Evolutionary conservation across 2,797 vertebrate species (phyloP).

Genomic region (Spinus olivaceus): DNA sequence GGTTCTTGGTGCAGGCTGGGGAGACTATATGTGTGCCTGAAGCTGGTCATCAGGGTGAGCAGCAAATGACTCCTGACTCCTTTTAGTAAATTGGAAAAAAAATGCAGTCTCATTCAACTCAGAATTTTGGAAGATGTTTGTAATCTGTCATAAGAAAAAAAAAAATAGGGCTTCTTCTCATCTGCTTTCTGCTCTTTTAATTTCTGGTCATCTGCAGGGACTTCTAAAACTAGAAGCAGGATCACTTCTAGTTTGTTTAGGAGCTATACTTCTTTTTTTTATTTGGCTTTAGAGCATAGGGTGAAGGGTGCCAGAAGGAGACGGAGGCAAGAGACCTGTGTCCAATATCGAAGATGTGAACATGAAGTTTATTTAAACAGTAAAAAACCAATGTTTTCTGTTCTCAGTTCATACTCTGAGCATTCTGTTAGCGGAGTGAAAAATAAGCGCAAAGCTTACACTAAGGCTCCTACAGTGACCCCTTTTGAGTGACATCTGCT

Average conservation of each 20-base stretch:
- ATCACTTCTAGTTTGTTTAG: not conserved
- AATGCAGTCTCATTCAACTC: not conserved
- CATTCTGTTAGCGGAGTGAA: not conserved
- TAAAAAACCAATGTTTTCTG: not conserved
- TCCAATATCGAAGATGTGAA: not conserved
- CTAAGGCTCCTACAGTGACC: not conserved
- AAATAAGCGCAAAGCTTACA: not conserved
- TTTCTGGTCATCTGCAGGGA: not conserved
- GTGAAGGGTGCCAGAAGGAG: not conserved
- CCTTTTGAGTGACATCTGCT: not conserved
- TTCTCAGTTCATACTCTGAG: not conserved
- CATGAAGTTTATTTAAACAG: not conserved
- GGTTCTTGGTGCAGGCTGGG: not conserved
- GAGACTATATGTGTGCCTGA: not conserved
- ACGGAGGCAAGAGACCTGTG: not conserved
- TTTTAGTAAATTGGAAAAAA: not conserved
- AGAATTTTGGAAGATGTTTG: not conserved
- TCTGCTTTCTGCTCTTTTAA: not conserved
- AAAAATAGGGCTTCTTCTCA: not conserved
- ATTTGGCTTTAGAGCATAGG: not conserved
- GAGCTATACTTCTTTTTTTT: not conserved
- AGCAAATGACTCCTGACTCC: not conserved
- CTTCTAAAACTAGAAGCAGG: not conserved
- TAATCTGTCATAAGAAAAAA: not conserved
- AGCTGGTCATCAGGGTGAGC: not conserved